Evolutionary conservation across 2,888 invertebrate genomes (phyloP).

Genomic region (Euzophera pinguis): DNA sequence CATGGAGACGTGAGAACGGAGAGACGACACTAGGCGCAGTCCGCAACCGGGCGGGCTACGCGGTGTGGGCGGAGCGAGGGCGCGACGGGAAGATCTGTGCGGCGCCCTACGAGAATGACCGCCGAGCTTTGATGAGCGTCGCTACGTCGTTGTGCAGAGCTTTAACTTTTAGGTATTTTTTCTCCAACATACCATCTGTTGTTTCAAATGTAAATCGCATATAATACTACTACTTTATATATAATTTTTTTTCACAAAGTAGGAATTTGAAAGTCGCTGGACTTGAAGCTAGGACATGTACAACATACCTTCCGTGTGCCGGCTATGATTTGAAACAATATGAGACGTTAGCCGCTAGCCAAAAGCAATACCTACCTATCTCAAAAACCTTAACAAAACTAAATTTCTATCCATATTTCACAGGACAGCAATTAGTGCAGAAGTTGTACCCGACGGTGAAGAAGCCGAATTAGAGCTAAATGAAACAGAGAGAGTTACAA

Average conservation of each 20-base stretch:
- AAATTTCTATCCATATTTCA: constrained; percentile 24
- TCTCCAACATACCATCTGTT: not conserved
- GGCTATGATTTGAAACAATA: no score
- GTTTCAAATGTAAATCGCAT: no score
- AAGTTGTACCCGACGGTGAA: constrained; percentile 83
- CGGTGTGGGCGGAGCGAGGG: constrained; percentile 91
- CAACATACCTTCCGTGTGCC: no score
- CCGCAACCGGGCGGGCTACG: constrained; percentile 88
- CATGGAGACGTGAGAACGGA: constrained; percentile 81
- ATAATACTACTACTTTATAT: no score
- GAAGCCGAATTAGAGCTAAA: constrained; percentile 72
- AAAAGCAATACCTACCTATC: not conserved
- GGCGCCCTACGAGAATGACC: constrained; percentile 85
- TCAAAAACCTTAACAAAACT: no score
- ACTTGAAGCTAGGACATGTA: no score
- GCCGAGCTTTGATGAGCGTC: constrained; percentile 83
- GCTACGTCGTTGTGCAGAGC: constrained; percentile 89
- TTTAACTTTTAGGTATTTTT: constrained; percentile 84
- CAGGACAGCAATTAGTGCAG: constrained; percentile 85
- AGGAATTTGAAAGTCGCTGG: no score
- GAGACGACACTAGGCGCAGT: constrained; percentile 85
- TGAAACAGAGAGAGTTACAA: constrained; percentile 58
- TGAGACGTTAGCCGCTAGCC: no score
- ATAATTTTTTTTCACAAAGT: no score
- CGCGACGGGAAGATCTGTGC: constrained; percentile 89